These are phyloP conservation scores for Pollenia amentaria DNA, from an alignment of 2,888 invertebrate genomes.

Conservation along the genomic window DNA sequence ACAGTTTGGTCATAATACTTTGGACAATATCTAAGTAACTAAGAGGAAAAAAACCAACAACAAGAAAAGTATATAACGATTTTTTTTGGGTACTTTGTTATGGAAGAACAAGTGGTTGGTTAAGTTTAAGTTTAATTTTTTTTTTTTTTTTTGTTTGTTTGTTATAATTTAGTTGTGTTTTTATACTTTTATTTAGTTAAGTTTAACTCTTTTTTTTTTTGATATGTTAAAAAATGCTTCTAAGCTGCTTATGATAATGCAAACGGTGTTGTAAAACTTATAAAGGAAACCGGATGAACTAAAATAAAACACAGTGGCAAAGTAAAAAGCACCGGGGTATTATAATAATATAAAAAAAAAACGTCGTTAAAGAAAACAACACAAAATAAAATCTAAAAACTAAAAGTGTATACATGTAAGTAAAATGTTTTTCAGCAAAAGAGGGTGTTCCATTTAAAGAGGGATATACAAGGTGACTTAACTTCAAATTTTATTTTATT, in stretches of 20 bases:
- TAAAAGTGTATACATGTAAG: constrained; percentile 8
- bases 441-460: too few relatives aligned
- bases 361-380: not conserved
- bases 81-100: not conserved
- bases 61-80: not conserved
- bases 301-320: constrained; percentile 48
- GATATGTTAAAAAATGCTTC: constrained; percentile 61
- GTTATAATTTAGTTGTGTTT: constrained; percentile 25
- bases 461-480: too few relatives aligned
- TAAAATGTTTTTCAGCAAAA: too few relatives aligned
- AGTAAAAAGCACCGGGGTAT: constrained; percentile 20
- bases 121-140: constrained; percentile 54
- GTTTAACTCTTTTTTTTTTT: constrained; percentile 4
- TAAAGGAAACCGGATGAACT: constrained; percentile 45
- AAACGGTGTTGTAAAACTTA: constrained; percentile 58
- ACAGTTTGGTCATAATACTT: constrained; percentile 11
- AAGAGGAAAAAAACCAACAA: not conserved
- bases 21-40: not conserved
- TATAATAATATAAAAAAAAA: constrained; percentile 19
- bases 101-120: constrained; percentile 48
- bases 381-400: constrained; percentile 16
- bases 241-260: constrained; percentile 71
- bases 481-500: too few relatives aligned
- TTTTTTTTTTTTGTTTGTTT: constrained; percentile 53
- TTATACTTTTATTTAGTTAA: constrained; percentile 10